phyloP scores from a whole-genome alignment of 92 coral and sea anemone species.

The Phenganax subtilis region DNA sequence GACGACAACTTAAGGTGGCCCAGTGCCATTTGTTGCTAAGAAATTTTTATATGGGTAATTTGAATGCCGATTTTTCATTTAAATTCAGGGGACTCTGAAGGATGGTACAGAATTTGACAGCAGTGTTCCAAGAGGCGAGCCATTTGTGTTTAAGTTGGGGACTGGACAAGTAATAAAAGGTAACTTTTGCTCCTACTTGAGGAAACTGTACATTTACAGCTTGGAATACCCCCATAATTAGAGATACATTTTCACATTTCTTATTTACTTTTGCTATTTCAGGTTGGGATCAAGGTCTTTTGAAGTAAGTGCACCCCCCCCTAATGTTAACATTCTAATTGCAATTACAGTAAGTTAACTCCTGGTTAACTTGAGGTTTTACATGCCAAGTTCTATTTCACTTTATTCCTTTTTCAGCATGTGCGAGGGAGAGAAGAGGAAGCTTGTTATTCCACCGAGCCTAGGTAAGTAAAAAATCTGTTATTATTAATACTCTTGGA shows the following conservation, averaged over 20 bases:
- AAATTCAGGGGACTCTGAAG: constrained; percentile 66
- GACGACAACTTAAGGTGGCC: not conserved
- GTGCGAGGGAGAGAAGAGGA: constrained; percentile 95
- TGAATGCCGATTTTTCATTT: not conserved
- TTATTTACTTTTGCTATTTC: constrained; percentile 12
- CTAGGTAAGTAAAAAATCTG: constrained; percentile 53
- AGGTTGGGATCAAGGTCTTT: constrained; percentile 99
- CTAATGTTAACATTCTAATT: not conserved
- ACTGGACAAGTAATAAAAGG: constrained; percentile 96
- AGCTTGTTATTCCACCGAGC: constrained; percentile 85
- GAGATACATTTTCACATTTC: not conserved
- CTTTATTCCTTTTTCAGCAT: constrained; percentile 53
- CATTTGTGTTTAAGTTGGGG: constrained; percentile 87
- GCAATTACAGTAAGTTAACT: too few species aligned
- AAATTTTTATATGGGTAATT: not conserved
- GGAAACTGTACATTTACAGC: not conserved
- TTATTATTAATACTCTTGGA: not conserved
- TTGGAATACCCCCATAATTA: too few species aligned
- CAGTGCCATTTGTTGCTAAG: not conserved
- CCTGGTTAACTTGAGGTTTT: too few species aligned
- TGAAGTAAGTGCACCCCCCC: constrained; percentile 61
- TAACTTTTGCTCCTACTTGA: constrained; percentile 11
- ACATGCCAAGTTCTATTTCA: not conserved
- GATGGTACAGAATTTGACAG: constrained; percentile 99
- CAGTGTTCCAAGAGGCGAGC: constrained; percentile 89